These are phyloP conservation scores for Limenitis camilla DNA, from an alignment of 2,888 invertebrate species.

Conservation along the genomic window DNA sequence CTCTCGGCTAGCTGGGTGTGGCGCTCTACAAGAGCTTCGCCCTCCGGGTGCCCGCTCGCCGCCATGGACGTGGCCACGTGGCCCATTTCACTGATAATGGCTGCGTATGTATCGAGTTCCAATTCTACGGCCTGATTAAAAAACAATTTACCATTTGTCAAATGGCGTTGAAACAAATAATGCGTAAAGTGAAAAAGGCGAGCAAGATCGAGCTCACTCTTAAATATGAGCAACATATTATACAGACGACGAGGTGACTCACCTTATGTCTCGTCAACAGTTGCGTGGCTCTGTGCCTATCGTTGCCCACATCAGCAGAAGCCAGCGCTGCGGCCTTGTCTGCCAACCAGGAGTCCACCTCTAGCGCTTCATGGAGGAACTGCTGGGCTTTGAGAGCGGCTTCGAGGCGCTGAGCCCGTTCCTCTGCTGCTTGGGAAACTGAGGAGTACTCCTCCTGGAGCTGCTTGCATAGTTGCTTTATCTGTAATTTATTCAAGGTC, in stretches of 20 bases:
- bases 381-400: constrained; percentile 92
- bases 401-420: constrained; percentile 85
- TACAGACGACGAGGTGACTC: too few species aligned
- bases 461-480: constrained; percentile 82
- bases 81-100: constrained; percentile 94
- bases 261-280: constrained; percentile 96
- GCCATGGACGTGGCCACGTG: constrained; percentile 89
- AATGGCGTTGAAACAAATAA: too few species aligned
- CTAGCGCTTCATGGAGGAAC: constrained; percentile 91
- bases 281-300: constrained; percentile 93
- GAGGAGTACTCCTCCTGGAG: constrained; percentile 84
- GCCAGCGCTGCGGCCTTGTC: constrained; percentile 88
- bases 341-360: constrained; percentile 94
- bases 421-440: constrained; percentile 80
- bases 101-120: constrained; percentile 92
- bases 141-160: too few species aligned
- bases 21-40: constrained; percentile 84
- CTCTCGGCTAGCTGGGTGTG: constrained; percentile 85
- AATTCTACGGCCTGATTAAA: constrained; percentile 87
- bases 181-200: too few species aligned
- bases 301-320: constrained; percentile 90
- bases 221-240: too few species aligned
- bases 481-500: constrained; percentile 52
- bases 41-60: constrained; percentile 86
- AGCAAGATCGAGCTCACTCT: too few species aligned